Conservation (phyloP, 2,888 invertebrate genomes). For the Camponotus fellah region DNA sequence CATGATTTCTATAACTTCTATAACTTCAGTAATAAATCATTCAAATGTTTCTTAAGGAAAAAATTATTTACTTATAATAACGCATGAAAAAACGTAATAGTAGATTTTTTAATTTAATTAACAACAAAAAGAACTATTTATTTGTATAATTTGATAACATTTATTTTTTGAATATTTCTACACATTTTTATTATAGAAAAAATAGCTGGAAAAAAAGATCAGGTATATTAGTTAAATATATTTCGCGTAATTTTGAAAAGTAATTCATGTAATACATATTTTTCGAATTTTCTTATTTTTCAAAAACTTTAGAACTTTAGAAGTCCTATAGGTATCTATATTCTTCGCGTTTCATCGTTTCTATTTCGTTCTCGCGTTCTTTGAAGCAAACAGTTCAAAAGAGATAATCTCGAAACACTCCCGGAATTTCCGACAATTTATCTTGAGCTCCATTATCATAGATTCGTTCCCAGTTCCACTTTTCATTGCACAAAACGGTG, state of each 20-base stretch:
- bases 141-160: background rate
- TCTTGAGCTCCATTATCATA: slow-evolving; percentile 10
- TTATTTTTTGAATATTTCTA: slow-evolving; percentile 6
- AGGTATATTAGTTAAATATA: background rate
- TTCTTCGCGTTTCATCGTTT: background rate
- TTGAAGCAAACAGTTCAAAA: background rate
- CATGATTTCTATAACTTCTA: background rate
- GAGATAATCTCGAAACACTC: slow-evolving; percentile 22
- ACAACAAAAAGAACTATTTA: background rate
- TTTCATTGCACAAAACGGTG: slow-evolving; percentile 3
- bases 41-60: background rate
- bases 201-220: background rate
- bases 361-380: background rate
- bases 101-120: background rate
- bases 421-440: slow-evolving; percentile 18
- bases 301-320: background rate
- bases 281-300: background rate
- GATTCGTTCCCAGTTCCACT: slow-evolving; percentile 10
- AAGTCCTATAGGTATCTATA: background rate
- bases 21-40: slow-evolving; percentile 23
- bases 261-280: background rate
- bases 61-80: background rate
- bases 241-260: background rate
- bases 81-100: background rate
- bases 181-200: background rate